Evolutionary conservation across 2,888 invertebrate genomes (phyloP).

Genomic region (Hemistola chrysoprasaria): DNA sequence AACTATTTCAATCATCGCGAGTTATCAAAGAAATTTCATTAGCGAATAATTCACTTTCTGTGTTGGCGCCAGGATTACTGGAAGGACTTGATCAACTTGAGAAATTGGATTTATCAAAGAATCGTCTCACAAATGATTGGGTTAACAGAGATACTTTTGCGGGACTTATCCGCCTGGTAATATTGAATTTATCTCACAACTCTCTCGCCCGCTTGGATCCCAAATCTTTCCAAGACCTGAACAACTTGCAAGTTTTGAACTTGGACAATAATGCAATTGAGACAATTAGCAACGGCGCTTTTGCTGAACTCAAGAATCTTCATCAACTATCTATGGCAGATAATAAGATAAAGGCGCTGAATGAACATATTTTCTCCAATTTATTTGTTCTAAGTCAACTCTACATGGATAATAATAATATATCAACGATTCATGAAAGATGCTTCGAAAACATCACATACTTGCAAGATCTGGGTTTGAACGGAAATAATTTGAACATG

Average conservation of each 20-base stretch:
- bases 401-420: constrained; percentile 87
- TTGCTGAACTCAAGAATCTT: constrained; percentile 87
- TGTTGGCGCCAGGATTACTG: constrained; percentile 88
- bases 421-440: constrained; percentile 84
- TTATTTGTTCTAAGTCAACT: constrained; percentile 88
- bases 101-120: constrained; percentile 87
- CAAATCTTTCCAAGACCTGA: constrained; percentile 88
- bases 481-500: constrained; percentile 85
- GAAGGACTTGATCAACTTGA: constrained; percentile 88
- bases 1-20: constrained; percentile 87
- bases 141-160: constrained; percentile 90
- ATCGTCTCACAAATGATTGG: constrained; percentile 88
- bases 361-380: constrained; percentile 86
- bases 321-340: constrained; percentile 88
- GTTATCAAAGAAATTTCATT: constrained; percentile 88
- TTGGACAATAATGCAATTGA: constrained; percentile 88
- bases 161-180: constrained; percentile 86
- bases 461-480: constrained; percentile 89
- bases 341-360: constrained; percentile 85
- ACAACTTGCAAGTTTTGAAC: constrained; percentile 88
- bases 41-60: constrained; percentile 90
- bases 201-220: constrained; percentile 86
- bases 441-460: constrained; percentile 90
- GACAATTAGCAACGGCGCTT: constrained; percentile 87
- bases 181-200: constrained; percentile 89